phyloP scores from a whole-genome alignment of 2,113 vertebrate species.

The Murina feae region DNA sequence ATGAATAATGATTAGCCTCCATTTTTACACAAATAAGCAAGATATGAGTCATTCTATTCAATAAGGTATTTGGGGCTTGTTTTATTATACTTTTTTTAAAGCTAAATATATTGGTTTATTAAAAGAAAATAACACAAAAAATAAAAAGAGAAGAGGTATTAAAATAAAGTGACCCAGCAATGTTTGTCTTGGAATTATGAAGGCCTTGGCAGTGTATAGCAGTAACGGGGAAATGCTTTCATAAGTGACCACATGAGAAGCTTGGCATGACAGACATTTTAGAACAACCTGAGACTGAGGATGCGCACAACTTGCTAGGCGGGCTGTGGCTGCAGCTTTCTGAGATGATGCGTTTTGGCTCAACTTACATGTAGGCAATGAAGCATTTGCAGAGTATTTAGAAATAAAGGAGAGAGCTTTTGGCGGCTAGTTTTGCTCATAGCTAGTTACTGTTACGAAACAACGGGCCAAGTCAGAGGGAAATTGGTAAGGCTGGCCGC shows the following conservation, averaged over 20 bases:
- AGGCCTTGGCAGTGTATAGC: neutral
- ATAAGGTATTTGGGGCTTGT: neutral
- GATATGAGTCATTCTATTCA: neutral
- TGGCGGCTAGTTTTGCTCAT: neutral
- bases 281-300: neutral
- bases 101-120: neutral
- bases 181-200: neutral
- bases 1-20: neutral
- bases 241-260: neutral
- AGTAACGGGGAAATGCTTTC: neutral
- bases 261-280: neutral
- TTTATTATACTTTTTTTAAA: neutral
- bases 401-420: slow-evolving; percentile 11
- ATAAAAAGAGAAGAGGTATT: neutral
- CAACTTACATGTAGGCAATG: neutral
- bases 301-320: too few relatives aligned
- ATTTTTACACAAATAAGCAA: neutral
- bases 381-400: slow-evolving; percentile 29
- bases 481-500: neutral
- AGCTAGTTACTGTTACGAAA: neutral
- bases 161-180: neutral
- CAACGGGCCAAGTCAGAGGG: neutral
- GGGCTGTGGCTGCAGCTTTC: neutral
- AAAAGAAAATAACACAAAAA: neutral
- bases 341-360: neutral